phyloP scores from a whole-genome alignment of 2,888 invertebrate genomes.

The Andrena praecox region DNA sequence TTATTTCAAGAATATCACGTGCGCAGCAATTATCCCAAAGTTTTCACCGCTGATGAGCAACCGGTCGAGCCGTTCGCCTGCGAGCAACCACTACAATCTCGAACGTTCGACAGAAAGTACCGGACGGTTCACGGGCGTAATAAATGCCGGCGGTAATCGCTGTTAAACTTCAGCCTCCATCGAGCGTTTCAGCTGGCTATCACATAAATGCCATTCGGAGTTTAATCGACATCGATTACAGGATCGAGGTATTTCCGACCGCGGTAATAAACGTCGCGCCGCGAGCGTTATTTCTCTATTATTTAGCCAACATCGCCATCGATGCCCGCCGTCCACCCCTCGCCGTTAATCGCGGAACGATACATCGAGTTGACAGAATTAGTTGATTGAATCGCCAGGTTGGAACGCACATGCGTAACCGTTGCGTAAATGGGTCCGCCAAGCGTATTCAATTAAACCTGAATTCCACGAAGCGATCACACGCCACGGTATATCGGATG shows the following conservation, averaged over 20 bases:
- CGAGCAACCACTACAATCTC: conserved; percentile 2
- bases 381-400: conserved; percentile 33
- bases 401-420: conserved; percentile 22
- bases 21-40: not conserved
- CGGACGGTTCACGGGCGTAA: conserved; percentile 36
- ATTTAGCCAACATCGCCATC: conserved; percentile 21
- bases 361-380: conserved; percentile 28
- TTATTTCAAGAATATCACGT: not conserved
- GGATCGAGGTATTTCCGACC: conserved; percentile 45
- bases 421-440: conserved; percentile 34
- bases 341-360: not conserved
- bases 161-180: conserved; percentile 41
- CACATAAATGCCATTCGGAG: conserved; percentile 53
- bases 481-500: conserved; percentile 39
- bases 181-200: conserved; percentile 32
- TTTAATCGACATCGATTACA: conserved; percentile 59
- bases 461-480: conserved; percentile 52
- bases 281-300: conserved; percentile 48
- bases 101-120: conserved; percentile 31
- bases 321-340: not conserved
- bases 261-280: conserved; percentile 44
- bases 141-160: conserved; percentile 48
- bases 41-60: not conserved
- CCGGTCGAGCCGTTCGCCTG: conserved; percentile 37
- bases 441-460: conserved; percentile 59